Evolutionary conservation across 2,888 invertebrate species (phyloP).

Genomic region (Apotomis betuletana): DNA sequence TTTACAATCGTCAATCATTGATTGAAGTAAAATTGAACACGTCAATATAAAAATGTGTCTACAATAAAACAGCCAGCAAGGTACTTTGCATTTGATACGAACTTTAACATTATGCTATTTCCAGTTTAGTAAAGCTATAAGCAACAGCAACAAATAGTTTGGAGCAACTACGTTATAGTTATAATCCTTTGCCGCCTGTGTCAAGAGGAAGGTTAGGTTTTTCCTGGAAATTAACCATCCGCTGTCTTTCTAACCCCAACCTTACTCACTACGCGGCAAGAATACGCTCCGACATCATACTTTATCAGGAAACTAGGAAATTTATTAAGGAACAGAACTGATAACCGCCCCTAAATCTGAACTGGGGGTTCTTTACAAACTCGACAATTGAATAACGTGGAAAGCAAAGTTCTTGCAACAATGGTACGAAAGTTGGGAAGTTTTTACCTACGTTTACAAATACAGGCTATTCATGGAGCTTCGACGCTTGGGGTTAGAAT

Average conservation of each 20-base stretch:
- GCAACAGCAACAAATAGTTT: too few species aligned
- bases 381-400: conserved; percentile 32
- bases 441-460: conserved; percentile 41
- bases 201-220: too few species aligned
- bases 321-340: conserved; percentile 39
- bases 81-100: too few species aligned
- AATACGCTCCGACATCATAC: conserved; percentile 41
- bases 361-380: conserved; percentile 25
- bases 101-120: too few species aligned
- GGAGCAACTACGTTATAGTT: too few species aligned
- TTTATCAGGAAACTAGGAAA: conserved; percentile 40
- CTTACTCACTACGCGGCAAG: conserved; percentile 35
- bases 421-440: conserved; percentile 30
- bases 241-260: conserved; percentile 10
- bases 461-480: conserved; percentile 35
- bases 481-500: conserved; percentile 30
- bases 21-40: too few species aligned
- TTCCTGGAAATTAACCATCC: background rate
- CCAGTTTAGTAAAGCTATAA: too few species aligned
- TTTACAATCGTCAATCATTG: too few species aligned
- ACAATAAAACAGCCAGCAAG: too few species aligned
- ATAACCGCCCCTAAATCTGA: conserved; percentile 32
- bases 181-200: background rate
- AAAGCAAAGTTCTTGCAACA: conserved; percentile 38
- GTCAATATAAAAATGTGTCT: too few species aligned